Evolutionary conservation across 2,797 vertebrate genomes (phyloP).

Genomic region (Notolepis coatsorum): DNA sequence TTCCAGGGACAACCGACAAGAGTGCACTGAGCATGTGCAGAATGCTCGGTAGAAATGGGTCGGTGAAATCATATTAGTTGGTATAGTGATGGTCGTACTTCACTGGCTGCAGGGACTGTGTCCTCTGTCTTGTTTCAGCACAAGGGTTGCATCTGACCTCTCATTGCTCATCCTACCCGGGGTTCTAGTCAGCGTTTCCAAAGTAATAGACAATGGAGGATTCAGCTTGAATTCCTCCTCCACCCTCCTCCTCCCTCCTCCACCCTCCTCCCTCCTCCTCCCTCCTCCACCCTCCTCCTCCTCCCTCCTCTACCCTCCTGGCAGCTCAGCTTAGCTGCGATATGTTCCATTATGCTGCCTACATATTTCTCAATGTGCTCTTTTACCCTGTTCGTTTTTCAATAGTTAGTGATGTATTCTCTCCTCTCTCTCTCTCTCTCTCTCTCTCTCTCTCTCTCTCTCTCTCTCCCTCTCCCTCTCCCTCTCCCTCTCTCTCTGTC

Average conservation of each 20-base stretch:
- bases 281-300: no score
- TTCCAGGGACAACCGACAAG: no score
- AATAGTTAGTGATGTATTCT: constrained; percentile 41
- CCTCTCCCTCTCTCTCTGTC: no score
- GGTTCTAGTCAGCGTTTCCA: neutral
- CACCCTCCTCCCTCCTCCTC: neutral
- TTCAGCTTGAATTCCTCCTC: no score
- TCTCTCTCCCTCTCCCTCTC: no score
- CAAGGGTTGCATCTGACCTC: neutral
- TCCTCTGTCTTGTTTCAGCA: no score
- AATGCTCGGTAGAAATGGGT: no score
- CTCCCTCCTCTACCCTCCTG: neutral
- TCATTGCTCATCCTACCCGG: constrained; percentile 3
- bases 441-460: constrained; percentile 1
- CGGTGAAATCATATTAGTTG: no score
- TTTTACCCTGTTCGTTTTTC: constrained; percentile 45
- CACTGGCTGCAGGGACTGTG: no score
- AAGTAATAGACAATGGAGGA: constrained; percentile 15
- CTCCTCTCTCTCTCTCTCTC: constrained; percentile 10
- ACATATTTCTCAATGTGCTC: constrained; percentile 20
- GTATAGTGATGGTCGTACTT: no score
- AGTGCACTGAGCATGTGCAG: no score
- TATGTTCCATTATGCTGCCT: constrained; percentile 10
- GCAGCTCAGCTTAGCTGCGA: neutral
- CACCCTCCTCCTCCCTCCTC: neutral